Percentiles rank a stretch among this genome's conserved stretches.
Evolutionary conservation across 2,888 invertebrate species (phyloP).

Genomic region (Tortricodes alternella): DNA sequence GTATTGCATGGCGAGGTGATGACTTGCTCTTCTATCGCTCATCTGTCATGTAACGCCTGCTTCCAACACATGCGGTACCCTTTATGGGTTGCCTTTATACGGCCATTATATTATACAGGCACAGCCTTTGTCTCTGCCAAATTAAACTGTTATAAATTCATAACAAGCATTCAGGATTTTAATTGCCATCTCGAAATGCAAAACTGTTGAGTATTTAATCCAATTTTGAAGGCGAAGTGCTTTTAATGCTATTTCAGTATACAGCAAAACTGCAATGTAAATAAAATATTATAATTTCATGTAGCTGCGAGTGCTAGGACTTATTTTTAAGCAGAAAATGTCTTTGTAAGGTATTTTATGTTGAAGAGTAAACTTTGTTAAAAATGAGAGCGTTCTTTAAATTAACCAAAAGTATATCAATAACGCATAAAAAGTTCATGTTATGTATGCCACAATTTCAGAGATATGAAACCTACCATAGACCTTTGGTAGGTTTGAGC

Average conservation of each 20-base stretch:
- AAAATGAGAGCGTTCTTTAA: not conserved
- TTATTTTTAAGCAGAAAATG: not conserved
- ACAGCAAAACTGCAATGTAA: slow-evolving; percentile 13
- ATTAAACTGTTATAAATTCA: slow-evolving; percentile 27
- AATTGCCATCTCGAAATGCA: slow-evolving; percentile 22
- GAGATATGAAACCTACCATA: no score
- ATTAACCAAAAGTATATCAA: not conserved
- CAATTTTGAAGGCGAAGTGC: slow-evolving; percentile 18
- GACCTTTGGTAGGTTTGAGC: no score
- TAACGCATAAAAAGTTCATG: no score
- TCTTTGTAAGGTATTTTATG: not conserved
- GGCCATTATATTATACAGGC: not conserved
- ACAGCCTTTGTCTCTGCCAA: not conserved
- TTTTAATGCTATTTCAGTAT: slow-evolving; percentile 9
- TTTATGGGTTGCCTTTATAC: not conserved
- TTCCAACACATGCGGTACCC: not conserved
- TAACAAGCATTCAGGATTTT: slow-evolving; percentile 11
- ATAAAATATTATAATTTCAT: slow-evolving; percentile 6
- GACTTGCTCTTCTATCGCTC: slow-evolving; percentile 1
- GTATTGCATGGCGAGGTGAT: not conserved
- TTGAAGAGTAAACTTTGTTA: no score
- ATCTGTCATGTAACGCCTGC: slow-evolving; percentile 4
- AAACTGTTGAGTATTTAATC: slow-evolving; percentile 13
- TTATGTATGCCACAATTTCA: no score
- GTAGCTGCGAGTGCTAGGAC: not conserved